Evolutionary conservation across 2,888 invertebrate genomes (phyloP).

Genomic region (Synanthedon tipuliformis): DNA sequence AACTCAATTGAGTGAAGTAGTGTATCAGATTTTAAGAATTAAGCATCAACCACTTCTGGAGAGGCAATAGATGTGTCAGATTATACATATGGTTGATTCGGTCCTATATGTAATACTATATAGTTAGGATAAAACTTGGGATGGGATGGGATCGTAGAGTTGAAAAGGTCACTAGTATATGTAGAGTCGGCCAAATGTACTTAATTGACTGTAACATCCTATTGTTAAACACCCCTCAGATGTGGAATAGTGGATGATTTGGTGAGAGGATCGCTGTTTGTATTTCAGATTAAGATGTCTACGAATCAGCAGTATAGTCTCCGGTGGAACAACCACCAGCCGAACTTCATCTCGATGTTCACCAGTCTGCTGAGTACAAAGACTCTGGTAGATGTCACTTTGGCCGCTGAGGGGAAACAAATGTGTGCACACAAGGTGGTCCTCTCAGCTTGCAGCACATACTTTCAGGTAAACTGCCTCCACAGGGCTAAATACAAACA

Average conservation of each 20-base stretch:
- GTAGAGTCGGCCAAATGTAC: too few species aligned
- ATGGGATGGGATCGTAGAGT: too few species aligned
- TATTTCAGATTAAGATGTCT: constrained; percentile 55
- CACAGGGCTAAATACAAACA: not conserved
- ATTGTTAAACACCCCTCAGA: too few species aligned
- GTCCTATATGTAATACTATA: too few species aligned
- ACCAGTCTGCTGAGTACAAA: constrained; percentile 85
- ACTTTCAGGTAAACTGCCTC: constrained; percentile 78
- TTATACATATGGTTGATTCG: too few species aligned
- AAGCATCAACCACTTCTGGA: too few species aligned
- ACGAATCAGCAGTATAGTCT: constrained; percentile 81
- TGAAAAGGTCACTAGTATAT: too few species aligned
- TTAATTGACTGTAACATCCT: too few species aligned
- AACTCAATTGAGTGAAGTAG: too few species aligned
- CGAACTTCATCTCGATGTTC: constrained; percentile 91
- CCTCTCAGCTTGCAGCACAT: constrained; percentile 91
- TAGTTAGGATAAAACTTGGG: too few species aligned
- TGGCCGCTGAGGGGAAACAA: constrained; percentile 91
- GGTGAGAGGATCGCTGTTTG: not conserved
- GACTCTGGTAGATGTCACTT: constrained; percentile 87
- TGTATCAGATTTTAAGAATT: too few species aligned
- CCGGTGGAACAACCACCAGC: constrained; percentile 94
- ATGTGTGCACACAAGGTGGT: constrained; percentile 91
- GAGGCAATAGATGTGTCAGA: too few species aligned
- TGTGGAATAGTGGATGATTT: not conserved